These are phyloP conservation scores for Stenoptilia bipunctidactyla DNA, from an alignment of 2,888 invertebrate genomes.

Conservation along the genomic window DNA sequence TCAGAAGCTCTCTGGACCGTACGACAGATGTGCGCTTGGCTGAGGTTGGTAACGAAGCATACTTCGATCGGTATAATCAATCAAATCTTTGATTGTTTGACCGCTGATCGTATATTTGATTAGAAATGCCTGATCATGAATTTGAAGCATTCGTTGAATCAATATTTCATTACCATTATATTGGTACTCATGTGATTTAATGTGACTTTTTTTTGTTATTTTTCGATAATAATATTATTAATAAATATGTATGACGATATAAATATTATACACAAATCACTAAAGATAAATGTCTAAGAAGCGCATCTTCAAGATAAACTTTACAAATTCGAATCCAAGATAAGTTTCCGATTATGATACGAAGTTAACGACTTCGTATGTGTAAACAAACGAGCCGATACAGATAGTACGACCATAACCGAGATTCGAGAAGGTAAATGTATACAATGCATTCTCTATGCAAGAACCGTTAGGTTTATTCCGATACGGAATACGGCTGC, in stretches of 20 bases:
- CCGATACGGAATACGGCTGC: conserved; percentile 54
- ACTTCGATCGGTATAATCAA: conserved; percentile 63
- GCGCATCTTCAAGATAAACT: background rate
- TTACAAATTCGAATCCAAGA: background rate
- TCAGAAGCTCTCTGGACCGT: conserved; percentile 59
- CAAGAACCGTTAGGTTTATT: conserved; percentile 60
- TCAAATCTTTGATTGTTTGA: conserved; percentile 62
- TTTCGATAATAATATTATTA: too few species aligned
- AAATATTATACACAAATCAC: too few species aligned
- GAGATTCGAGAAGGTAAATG: conserved; percentile 34
- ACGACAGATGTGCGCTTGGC: conserved; percentile 66
- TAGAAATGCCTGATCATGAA: conserved; percentile 22
- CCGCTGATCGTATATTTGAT: conserved; percentile 37
- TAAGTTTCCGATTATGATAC: background rate
- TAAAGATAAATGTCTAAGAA: too few species aligned
- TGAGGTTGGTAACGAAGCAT: conserved; percentile 63
- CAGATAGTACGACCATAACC: conserved; percentile 35
- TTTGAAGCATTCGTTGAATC: conserved; percentile 5
- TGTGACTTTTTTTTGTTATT: too few species aligned
- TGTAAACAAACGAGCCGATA: conserved; percentile 16
- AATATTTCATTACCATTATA: background rate
- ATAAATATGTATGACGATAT: too few species aligned
- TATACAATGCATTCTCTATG: conserved; percentile 49
- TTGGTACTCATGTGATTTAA: too few species aligned
- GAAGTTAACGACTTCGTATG: background rate